Evolutionary conservation across 2,113 vertebrate species (phyloP), one percentile per base, ranked within the genome.

Genomic region (Notothenia coriiceps): DNA sequence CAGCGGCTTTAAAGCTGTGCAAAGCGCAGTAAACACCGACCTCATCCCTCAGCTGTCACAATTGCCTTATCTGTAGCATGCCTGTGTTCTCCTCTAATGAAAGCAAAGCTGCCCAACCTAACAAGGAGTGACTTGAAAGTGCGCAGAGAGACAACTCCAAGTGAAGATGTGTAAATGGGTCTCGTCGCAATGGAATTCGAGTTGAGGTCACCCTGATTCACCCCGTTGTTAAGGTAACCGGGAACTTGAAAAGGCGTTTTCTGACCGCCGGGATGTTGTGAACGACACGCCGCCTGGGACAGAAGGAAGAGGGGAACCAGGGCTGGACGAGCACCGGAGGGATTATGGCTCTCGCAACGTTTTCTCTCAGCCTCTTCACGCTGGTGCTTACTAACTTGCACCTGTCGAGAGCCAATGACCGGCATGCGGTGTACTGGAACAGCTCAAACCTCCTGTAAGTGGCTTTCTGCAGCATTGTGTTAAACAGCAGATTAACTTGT

Each of bases 351-450:
- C 81, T 89, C 82, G 83, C 90, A 61, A 65, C 89, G 82, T 78
- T 92, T 70, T 89, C 89, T 50, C 87, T 94, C 86, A 88, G 91
- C 88, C 85, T 94, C 85, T 22, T 94, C 74, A 89, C 92, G 84
- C 91, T 94, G 74, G 91, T 74, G 84, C 83, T 94, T 10, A 70
- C 90, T 51, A 90, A 92, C 91, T 85, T 90, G 82, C 90, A 92
- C 81, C 88, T 88, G 84, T 85, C 91, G 29, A 80, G 87, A 85
- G 89, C 92, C 92, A 96, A 93, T 75, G 93, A 96, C 93, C 94
- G 96, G 81, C 96, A 97, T 83, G 96, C 96, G 73, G 96, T 97
- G 84, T 96, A 97, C 89, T 97, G 96, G 96, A 97, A 97, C 95
- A 96, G 96, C 95, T 97, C 96, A 67, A 97, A 97, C 94, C 90